Evolutionary conservation across 2,113 vertebrate genomes (phyloP), one percentile per base, ranked within the genome.

Genomic region (Ageneiosus marmoratus): DNA sequence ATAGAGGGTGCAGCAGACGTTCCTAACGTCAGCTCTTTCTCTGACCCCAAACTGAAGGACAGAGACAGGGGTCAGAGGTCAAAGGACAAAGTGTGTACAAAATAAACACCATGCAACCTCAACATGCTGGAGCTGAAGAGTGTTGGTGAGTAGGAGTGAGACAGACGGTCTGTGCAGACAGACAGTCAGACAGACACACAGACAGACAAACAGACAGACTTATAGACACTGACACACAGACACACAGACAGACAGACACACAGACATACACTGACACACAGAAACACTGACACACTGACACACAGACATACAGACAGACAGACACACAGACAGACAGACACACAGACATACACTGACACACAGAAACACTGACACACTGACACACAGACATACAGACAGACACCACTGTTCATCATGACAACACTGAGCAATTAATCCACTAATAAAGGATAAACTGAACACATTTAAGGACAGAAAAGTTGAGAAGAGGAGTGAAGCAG

Each of bases 51-150:
- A 90, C 94, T 95, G 90, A 85, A 81, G 87, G 89, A 91, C 87
- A 94, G 82, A 93, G 88, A 93, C 69, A 86, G 70, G 50, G 80
- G 85, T 94, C 90, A 94, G 88, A 86, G 79, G 51, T 82, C 29
- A 86, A 37, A 51, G 50, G 46, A 78, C n/a, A 87, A 37, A 48
- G 55, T 44, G 5, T 51, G 13, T 63, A 58, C 32, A 46, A 37
- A 27, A 62, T 32, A 65, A n/a, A 51, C 13, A 27, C 34, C 16
- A 50, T 22, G 73, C 58, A 62, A 55, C 41, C 34, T n/a, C 41
- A 76, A 67, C 51, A 79, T 70, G 75, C 79, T 77, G 79, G 48
- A 83, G 22, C n/a, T 50, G 60, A 65, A 77, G 24, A 22, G 16
- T 76, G 48, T 56, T n/a, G 9, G 18, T 34, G 51, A 24, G 74